Evolutionary conservation across 92 coral and sea anemone genomes (phyloP), one percentile per base, ranked within the genome.

Genomic region (Meandrina meandrites): DNA sequence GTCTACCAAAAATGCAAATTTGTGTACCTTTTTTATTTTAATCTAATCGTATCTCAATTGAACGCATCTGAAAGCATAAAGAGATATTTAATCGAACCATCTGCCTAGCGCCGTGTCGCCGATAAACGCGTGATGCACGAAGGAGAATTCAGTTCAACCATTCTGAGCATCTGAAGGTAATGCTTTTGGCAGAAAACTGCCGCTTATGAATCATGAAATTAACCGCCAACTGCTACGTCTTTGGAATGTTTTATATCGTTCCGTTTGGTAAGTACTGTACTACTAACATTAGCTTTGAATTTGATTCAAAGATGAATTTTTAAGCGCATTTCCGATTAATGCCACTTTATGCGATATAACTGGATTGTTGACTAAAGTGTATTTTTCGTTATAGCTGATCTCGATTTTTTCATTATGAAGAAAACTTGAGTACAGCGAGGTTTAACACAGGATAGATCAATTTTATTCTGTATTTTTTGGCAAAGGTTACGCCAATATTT

Each of bases 1-100:
- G 56, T 76, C 80, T 76, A 53, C 60, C 80, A n/a, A 48, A 42
- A 76, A 76, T 76, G 80, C 80, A 76, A 76, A 47, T 47, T 76
- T 28, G 19, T 45, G 8, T 40, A 6, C 45, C 45, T 0, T 47
- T 40, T 42, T 8, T 35, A 40, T 76, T 24, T 47, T 2, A 40
- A 40, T 40, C 45, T 40, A 40, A 40, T 40, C 45, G 19, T 12
- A 48, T 47, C 80, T 19, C 3, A 13, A 40, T 24, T 76, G 80
- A n/a, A 12, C 24, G 34, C 58, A 5, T 1, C 60, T 42, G 57
- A 76, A 76, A 47, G 30, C 27, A 76, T 21, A 22, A 62, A 22
- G 31, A 62, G 0, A 76, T 17, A 24, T 30, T 24, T 7, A 31
- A n/a, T 45, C 34, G 36, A 12, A 12, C 6, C 80, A 57, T 76